Evolutionary conservation across 2,113 vertebrate genomes (phyloP).

Genomic region (Trichomycterus rosablanca): DNA sequence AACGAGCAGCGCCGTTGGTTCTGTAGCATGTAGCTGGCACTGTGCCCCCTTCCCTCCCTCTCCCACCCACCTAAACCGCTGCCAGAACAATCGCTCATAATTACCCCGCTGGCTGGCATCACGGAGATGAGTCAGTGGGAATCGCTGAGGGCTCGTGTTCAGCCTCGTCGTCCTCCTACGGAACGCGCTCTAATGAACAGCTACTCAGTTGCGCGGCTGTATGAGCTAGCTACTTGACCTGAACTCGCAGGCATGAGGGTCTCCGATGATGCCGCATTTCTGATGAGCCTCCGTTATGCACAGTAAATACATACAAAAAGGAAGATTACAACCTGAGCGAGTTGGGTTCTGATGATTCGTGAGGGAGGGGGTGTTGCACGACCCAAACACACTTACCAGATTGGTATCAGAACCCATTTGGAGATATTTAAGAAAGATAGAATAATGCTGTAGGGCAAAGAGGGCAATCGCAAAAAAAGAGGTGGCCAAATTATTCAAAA

Average conservation of each 20-base stretch:
- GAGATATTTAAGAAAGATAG: too few species aligned
- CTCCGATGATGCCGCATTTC: slow-evolving; percentile 35
- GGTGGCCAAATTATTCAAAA: too few species aligned
- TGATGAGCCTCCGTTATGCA: slow-evolving; percentile 25
- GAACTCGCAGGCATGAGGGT: slow-evolving; percentile 13
- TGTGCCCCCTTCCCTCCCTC: not conserved
- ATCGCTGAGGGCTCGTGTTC: slow-evolving; percentile 16
- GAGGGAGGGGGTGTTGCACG: too few species aligned
- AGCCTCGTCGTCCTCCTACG: slow-evolving; percentile 22
- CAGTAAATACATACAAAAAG: slow-evolving; percentile 19
- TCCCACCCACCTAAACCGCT: slow-evolving; percentile 26
- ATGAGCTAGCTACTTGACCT: slow-evolving; percentile 23
- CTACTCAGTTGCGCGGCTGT: slow-evolving; percentile 7
- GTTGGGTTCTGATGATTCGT: slow-evolving; percentile 20
- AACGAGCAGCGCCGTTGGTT: slow-evolving; percentile 17
- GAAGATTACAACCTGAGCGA: slow-evolving; percentile 30
- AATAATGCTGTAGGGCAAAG: too few species aligned
- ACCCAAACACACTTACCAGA: too few species aligned
- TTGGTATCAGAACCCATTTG: too few species aligned
- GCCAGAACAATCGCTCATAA: slow-evolving; percentile 25
- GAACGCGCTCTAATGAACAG: slow-evolving; percentile 33
- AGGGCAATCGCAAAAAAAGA: too few species aligned
- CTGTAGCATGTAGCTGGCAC: slow-evolving; percentile 18
- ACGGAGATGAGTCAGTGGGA: slow-evolving; percentile 33
- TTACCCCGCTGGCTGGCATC: slow-evolving; percentile 18